These are phyloP conservation scores for Lagenorhynchus albirostris DNA, from an alignment of 2,113 vertebrate species.

Conservation along the genomic window DNA sequence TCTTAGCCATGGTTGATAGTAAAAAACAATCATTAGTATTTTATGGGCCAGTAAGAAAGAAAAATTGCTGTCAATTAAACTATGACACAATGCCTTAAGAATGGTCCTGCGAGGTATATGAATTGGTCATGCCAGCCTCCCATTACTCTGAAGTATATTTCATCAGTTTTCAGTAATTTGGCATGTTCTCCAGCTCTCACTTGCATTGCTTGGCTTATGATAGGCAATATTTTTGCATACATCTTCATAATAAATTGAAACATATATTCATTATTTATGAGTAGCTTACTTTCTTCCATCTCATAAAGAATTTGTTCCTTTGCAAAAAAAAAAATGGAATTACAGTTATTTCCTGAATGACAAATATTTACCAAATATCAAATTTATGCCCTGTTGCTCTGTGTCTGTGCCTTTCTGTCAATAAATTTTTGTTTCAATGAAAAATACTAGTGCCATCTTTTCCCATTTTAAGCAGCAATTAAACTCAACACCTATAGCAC, in stretches of 20 bases:
- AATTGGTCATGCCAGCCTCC: not conserved
- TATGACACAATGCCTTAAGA: not conserved
- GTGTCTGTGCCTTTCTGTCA: not conserved
- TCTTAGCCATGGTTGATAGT: not conserved
- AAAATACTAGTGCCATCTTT: not conserved
- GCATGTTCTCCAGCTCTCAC: not conserved
- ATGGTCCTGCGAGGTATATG: not conserved
- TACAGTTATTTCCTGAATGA: not conserved
- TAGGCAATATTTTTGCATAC: not conserved
- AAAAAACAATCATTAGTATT: not conserved
- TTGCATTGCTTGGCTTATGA: not conserved
- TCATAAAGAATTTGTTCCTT: not conserved
- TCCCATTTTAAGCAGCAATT: not conserved
- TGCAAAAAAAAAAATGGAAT: not conserved
- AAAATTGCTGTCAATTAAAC: not conserved
- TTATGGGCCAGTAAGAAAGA: not conserved
- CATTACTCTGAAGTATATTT: not conserved
- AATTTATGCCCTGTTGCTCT: not conserved
- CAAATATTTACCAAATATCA: not conserved
- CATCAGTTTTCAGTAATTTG: not conserved
- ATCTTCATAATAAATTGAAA: not conserved
- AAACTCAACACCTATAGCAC: not conserved
- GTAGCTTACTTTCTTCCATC: not conserved
- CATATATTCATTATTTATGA: not conserved
- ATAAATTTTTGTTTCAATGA: not conserved